These are phyloP conservation scores for Panthera tigris DNA, from an alignment of 2,113 vertebrate species.

Conservation along the genomic window DNA sequence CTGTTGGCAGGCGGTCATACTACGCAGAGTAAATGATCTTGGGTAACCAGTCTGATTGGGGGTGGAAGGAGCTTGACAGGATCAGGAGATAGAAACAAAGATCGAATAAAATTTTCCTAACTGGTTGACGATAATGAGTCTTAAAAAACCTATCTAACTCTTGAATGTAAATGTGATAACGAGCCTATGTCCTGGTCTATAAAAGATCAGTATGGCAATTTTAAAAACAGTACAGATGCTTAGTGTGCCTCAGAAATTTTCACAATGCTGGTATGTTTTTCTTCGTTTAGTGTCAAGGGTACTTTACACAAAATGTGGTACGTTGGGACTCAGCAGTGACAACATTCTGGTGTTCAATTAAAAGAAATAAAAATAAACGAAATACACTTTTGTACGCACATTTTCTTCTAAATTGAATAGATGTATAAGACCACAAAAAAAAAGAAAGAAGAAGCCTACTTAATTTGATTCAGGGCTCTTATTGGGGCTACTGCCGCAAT, in stretches of 20 bases:
- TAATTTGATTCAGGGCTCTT: neutral
- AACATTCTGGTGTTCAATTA: slow-evolving; percentile 2
- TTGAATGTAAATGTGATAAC: neutral
- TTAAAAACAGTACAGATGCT: neutral
- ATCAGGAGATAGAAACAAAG: neutral
- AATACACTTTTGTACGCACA: neutral
- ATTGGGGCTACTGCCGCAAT: neutral
- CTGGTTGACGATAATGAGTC: neutral
- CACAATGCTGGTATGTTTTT: neutral
- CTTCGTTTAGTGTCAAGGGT: neutral
- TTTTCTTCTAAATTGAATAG: neutral
- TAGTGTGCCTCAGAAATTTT: neutral
- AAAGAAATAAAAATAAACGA: neutral
- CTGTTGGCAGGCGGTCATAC: neutral
- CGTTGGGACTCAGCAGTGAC: neutral
- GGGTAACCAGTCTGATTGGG: neutral
- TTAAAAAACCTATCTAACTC: neutral
- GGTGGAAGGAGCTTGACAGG: neutral
- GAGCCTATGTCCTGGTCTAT: neutral
- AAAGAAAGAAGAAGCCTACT: neutral
- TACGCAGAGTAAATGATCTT: neutral
- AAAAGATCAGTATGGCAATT: neutral
- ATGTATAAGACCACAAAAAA: neutral
- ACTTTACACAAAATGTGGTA: neutral
- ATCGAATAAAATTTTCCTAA: neutral